phyloP scores from a whole-genome alignment of 2,888 invertebrate species.

The Philereme transversata region DNA sequence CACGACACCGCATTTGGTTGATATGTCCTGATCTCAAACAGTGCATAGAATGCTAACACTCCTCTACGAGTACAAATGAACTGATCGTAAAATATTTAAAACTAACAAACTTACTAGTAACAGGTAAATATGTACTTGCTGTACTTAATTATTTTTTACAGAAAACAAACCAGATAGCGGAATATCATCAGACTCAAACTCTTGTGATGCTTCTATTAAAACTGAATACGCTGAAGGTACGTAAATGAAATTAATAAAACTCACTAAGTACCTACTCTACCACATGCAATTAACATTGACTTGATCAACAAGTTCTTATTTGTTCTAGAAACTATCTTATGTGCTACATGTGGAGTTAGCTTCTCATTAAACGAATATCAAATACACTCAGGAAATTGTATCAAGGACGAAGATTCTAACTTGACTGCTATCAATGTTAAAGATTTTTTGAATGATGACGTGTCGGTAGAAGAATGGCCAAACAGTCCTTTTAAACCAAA shows the following conservation, averaged over 20 bases:
- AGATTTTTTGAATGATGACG: not conserved
- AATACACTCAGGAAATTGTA: slow-evolving; percentile 19
- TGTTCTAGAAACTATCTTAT: slow-evolving; percentile 28
- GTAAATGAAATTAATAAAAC: slow-evolving; percentile 15
- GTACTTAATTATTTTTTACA: slow-evolving; percentile 26
- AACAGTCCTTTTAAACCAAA: slow-evolving; percentile 21
- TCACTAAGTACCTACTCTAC: not conserved
- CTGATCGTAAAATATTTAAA: no score
- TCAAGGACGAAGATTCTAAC: not conserved
- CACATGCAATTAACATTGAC: not conserved
- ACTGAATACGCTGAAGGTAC: slow-evolving; percentile 36
- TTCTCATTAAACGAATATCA: slow-evolving; percentile 9
- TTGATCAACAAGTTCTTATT: not conserved
- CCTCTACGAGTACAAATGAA: no score
- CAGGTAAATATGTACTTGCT: no score
- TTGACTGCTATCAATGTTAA: not conserved
- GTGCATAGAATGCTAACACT: no score
- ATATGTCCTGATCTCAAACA: no score
- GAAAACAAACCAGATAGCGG: slow-evolving; percentile 50
- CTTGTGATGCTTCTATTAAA: slow-evolving; percentile 38
- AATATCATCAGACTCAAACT: slow-evolving; percentile 54
- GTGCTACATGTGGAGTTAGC: slow-evolving; percentile 26
- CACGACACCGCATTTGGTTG: no score
- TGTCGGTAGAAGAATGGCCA: slow-evolving; percentile 20
- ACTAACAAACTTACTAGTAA: no score